A percentile compares a stretch with the other conserved stretches of the same genome.
Conservation (phyloP, 2,888 invertebrate species). For the Platycnemis pennipes region DNA sequence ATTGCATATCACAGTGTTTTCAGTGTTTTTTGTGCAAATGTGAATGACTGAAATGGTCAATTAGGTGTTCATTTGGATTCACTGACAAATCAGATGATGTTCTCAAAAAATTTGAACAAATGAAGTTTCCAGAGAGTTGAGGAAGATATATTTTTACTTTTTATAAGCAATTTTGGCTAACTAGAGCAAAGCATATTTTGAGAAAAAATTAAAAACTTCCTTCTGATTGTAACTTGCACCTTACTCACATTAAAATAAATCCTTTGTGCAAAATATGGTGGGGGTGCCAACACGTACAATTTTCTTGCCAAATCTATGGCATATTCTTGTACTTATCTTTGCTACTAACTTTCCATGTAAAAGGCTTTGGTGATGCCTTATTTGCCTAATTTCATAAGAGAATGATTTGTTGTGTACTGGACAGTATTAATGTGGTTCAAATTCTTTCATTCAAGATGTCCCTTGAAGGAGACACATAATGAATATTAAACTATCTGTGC, state of each 20-base stretch:
- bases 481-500: constrained; percentile 49
- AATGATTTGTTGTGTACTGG: constrained; percentile 46
- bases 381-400: constrained; percentile 60
- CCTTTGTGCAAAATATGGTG: constrained; percentile 58
- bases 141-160: constrained; percentile 67
- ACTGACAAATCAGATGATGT: constrained; percentile 58
- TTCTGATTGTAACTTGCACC: constrained; percentile 63
- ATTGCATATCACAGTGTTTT: constrained; percentile 62
- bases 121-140: constrained; percentile 44
- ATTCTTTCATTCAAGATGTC: constrained; percentile 23
- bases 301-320: constrained; percentile 63
- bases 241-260: constrained; percentile 47
- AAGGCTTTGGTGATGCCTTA: constrained; percentile 52
- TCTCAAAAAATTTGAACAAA: constrained; percentile 41
- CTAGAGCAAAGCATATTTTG: constrained; percentile 63
- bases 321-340: constrained; percentile 67
- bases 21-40: constrained; percentile 49
- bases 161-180: constrained; percentile 67
- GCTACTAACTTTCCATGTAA: constrained; percentile 63
- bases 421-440: constrained; percentile 53
- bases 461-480: constrained; percentile 28
- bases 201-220: constrained; percentile 65
- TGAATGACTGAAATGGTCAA: constrained; percentile 62
- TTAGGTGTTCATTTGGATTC: constrained; percentile 67
- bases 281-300: constrained; percentile 63